phyloP scores from a whole-genome alignment of 2,888 invertebrate species.

The Catocala nupta region DNA sequence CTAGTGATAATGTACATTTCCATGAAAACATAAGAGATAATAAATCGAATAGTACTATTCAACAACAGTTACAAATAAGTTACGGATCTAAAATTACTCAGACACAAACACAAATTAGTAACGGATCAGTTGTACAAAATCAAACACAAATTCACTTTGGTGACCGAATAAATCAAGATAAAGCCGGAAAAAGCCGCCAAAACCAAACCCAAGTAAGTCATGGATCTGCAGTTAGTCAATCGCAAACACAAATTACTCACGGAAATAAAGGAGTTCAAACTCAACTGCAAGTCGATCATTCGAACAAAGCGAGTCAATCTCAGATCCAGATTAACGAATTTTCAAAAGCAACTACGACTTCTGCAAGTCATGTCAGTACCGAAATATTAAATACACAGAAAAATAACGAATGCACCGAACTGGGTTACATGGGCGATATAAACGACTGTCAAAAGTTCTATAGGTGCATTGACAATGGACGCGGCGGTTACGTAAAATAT shows the following conservation, averaged over 20 bases:
- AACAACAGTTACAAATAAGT: conserved; percentile 64
- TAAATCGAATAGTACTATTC: conserved; percentile 43
- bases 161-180: conserved; percentile 42
- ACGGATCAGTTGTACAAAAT: conserved; percentile 60
- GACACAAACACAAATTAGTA: conserved; percentile 65
- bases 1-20: conserved; percentile 11
- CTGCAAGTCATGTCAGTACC: conserved; percentile 16
- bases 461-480: conserved; percentile 88
- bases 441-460: conserved; percentile 90
- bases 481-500: conserved; percentile 80
- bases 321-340: conserved; percentile 60
- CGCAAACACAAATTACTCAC: conserved; percentile 65
- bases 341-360: conserved; percentile 40
- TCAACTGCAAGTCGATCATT: conserved; percentile 69
- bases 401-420: conserved; percentile 50
- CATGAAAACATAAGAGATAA: conserved; percentile 13
- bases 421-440: conserved; percentile 88
- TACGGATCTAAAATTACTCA: conserved; percentile 62
- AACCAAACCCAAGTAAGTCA: conserved; percentile 66
- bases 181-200: conserved; percentile 50
- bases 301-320: conserved; percentile 64
- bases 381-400: conserved; percentile 9
- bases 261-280: conserved; percentile 63
- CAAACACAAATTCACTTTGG: conserved; percentile 69
- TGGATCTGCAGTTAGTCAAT: conserved; percentile 63